Base-by-base conservation (phyloP, 2,888 invertebrate species). In the Epistrophe eligans region DNA sequence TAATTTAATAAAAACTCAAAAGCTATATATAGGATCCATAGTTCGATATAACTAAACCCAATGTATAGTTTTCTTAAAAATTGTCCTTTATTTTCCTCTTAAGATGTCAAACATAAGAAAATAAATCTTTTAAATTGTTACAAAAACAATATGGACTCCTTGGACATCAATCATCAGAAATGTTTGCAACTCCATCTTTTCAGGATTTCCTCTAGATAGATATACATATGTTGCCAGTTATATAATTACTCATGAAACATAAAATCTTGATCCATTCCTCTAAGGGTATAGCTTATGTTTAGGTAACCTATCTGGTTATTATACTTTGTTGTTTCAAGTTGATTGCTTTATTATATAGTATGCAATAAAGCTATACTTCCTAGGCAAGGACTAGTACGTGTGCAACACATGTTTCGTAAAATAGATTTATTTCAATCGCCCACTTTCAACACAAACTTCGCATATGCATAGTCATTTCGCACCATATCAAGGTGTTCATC, bases 401-500 rank as follows among this genome's bases (percentile, higher is more conserved):
- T n/a, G 24, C 50, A 50, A 43, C 58, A 72, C 77, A 82, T 77
- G 76, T 77, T 55, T 5, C 2, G 1, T 38, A 62, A 28, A 58
- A 35, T 17, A 35, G 6, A 35, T 8, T 19, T 70, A 82, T 72
- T 52, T 77, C 50, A 77, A 77, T 82, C 57, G 77, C 50, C 58
- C 77, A 77, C 72, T 82, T 79, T 43, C 74, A 73, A 64, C 82
- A 77, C 60, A 79, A 73, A 52, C 35, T 60, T 52, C 66, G 24
- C 24, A 24, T 24, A 57, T 58, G 58, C 35, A 60, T 19, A 60
- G 77, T 15, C 58, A 82, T 77, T 83, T 83, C 73, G 79, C 77
- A 67, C 72, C 62, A 66, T 38, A 58, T 82, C 83, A 83, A 83
- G 73, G 64, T 82, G 43, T 77, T 66, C 77, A 77, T 50, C 77